Base-by-base conservation (phyloP, 2,113 vertebrate genomes). In the Suncus etruscus region DNA sequence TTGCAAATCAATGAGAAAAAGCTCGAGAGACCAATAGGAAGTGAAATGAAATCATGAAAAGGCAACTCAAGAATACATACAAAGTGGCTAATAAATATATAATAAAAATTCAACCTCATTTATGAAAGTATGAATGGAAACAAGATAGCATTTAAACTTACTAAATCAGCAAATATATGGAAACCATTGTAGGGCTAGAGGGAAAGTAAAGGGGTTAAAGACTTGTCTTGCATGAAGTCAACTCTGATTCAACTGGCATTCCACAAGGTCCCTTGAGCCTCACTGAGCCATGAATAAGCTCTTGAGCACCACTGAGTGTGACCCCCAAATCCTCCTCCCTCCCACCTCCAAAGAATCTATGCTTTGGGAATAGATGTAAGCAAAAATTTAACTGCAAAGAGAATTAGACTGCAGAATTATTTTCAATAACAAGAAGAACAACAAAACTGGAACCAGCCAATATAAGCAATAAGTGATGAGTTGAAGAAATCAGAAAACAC, bases 151-250 rank as follows among this genome's bases (percentile, higher is more conserved):
- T 84, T 72, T 77, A 51, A 91, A 89, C 22, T 73, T 91, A 74
- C 31, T 83, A 89, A 91, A 84, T 91, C 79, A 87, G 29, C 87
- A 77, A 91, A 86, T 82, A 94, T 81, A 54, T 91, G 68, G 93
- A 81, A 92, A 77, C 79, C 85, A 78, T 87, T 72, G 65, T 87
- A 63, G 12, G 58, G 61, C 51, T 15, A 54, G 51, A 54, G 51
- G 15, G 51, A 39, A 39, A 54, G 10, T 54, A 54, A 12, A 54
- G 10, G 51, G 51, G 51, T 54, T 10, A 15, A 15, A 54, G 51
- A 39, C 15, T 54, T 54, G 51, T 7, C 51, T 54, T 10, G 51
- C 10, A 54, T 54, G 51, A 10, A 54, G 51, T 54, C 51, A 54
- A 54, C 51, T 54, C 51, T 54, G 51, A 15, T 54, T 54, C 51